These are phyloP conservation scores for Clarias gariepinus DNA, from an alignment of 2,113 vertebrate species.

Conservation along the genomic window DNA sequence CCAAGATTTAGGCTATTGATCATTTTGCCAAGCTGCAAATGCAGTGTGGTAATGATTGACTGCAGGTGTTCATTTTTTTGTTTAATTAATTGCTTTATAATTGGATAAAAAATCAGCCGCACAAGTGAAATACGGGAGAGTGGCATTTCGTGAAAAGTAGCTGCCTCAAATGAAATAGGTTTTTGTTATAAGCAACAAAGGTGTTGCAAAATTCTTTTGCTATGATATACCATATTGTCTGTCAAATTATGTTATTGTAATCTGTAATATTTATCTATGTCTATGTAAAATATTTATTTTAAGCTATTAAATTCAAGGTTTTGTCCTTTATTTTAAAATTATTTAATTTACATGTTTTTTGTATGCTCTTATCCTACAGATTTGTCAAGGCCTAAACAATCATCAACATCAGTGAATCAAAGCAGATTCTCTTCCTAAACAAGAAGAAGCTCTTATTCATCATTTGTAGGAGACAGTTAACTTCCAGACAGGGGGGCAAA, in stretches of 20 bases:
- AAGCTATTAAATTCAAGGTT: background rate
- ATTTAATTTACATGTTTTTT: conserved; percentile 7
- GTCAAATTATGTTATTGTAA: conserved; percentile 6
- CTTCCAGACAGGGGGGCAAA: background rate
- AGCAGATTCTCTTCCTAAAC: conserved; percentile 41
- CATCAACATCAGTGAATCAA: conserved; percentile 51
- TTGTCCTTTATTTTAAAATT: background rate
- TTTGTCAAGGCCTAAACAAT: conserved; percentile 35
- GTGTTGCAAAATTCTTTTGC: conserved; percentile 36
- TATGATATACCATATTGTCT: background rate
- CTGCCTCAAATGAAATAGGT: conserved; percentile 54
- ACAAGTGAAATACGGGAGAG: conserved; percentile 58
- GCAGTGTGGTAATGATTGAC: conserved; percentile 64
- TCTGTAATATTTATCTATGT: background rate
- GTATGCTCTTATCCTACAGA: conserved; percentile 55
- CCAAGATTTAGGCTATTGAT: conserved; percentile 56
- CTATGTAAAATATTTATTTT: background rate
- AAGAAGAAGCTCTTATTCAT: conserved; percentile 25
- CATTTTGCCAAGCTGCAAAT: conserved; percentile 56
- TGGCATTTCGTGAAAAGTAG: conserved; percentile 58
- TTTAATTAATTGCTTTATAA: conserved; percentile 70
- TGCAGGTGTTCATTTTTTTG: conserved; percentile 69
- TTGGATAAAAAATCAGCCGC: conserved; percentile 69
- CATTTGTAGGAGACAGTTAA: conserved; percentile 8
- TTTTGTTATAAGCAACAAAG: conserved; percentile 48